Percentiles rank a stretch among this genome's conserved stretches.
Conservation (phyloP, 2,888 invertebrate genomes). For the Ornithoptera priamus region DNA sequence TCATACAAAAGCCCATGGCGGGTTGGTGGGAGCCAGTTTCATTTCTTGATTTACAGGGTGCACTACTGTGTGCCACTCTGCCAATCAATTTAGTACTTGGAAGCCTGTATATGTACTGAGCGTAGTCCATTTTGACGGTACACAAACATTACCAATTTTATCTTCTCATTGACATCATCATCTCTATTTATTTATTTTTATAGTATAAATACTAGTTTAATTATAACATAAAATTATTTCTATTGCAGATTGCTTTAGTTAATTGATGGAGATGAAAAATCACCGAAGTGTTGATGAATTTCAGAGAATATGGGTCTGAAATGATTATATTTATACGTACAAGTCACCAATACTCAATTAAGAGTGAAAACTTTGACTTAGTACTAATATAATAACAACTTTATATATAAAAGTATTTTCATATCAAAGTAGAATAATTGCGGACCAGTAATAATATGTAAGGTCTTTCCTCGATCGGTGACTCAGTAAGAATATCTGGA, state of each 20-base stretch:
- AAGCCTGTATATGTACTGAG: too few relatives aligned
- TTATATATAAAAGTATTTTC: not conserved
- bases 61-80: too few relatives aligned
- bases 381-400: not conserved
- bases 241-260: not conserved
- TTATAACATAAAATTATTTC: not conserved
- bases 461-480: not conserved
- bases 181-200: too few relatives aligned
- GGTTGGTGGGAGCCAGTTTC: too few relatives aligned
- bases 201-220: too few relatives aligned
- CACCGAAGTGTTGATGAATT: conserved; percentile 7
- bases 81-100: too few relatives aligned
- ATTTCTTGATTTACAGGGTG: too few relatives aligned
- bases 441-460: not conserved
- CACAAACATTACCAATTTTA: too few relatives aligned
- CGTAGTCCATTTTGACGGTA: too few relatives aligned
- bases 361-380: not conserved
- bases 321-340: conserved; percentile 1
- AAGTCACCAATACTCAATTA: not conserved
- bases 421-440: not conserved
- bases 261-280: conserved; percentile 3
- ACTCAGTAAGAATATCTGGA: not conserved
- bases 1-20: too few relatives aligned
- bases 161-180: too few relatives aligned
- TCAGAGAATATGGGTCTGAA: conserved; percentile 21